Evolutionary conservation across 2,113 vertebrate genomes (phyloP).

Genomic region (Vulpes lagopus): DNA sequence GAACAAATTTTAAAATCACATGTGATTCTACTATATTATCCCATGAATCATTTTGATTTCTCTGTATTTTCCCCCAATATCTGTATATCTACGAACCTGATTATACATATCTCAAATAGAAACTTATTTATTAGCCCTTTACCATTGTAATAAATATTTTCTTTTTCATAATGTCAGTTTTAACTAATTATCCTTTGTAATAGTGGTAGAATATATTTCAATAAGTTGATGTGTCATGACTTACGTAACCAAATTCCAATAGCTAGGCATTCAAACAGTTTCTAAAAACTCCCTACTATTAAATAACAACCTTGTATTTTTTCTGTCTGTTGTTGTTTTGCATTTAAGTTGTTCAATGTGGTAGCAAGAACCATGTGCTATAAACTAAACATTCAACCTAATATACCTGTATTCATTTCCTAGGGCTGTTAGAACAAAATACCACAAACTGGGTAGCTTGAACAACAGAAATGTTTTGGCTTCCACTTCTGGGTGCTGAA

Average conservation of each 20-base stretch:
- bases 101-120: neutral
- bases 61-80: neutral
- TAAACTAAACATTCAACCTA: neutral
- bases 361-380: neutral
- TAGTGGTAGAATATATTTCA: neutral
- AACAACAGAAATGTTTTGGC: no score
- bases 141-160: neutral
- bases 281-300: neutral
- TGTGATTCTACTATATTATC: neutral
- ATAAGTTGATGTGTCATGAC: neutral
- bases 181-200: neutral
- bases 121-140: neutral
- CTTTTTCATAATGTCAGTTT: neutral
- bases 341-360: neutral
- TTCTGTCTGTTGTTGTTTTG: neutral
- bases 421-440: neutral
- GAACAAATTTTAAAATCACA: neutral
- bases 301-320: neutral
- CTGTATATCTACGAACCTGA: neutral
- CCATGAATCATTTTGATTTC: neutral
- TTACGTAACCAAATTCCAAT: neutral
- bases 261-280: neutral
- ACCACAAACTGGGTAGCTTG: fast-evolving
- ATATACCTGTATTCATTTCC: neutral
- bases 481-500: neutral